Conservation (phyloP, 2,113 vertebrate genomes). For the Steatornis caripensis region DNA sequence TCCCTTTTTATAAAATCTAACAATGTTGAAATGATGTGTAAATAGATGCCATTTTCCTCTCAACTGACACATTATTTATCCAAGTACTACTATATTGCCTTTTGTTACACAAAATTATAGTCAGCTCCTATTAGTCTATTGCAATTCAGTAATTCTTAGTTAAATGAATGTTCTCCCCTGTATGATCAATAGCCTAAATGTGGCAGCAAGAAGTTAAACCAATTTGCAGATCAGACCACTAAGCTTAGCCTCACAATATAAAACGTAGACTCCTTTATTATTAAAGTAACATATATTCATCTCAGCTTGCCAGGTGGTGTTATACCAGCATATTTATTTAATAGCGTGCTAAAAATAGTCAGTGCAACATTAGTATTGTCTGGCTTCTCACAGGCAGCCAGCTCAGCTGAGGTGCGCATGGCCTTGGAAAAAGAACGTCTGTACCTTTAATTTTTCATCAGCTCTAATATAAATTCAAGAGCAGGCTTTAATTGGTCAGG, state of each 20-base stretch:
- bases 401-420: background rate
- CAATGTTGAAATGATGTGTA: background rate
- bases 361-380: conserved; percentile 27
- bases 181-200: conserved; percentile 33
- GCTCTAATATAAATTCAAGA: conserved; percentile 57
- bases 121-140: background rate
- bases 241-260: conserved; percentile 1
- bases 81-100: background rate
- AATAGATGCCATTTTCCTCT: conserved; percentile 12
- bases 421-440: conserved; percentile 36
- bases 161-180: background rate
- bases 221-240: conserved; percentile 20
- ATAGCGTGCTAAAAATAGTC: conserved; percentile 34
- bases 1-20: background rate
- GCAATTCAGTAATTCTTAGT: conserved; percentile 22
- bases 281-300: conserved; percentile 25
- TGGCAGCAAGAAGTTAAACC: conserved; percentile 27
- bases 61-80: background rate
- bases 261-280: conserved; percentile 2
- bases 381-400: conserved; percentile 28
- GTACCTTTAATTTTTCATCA: conserved; percentile 68
- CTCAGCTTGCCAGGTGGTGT: conserved; percentile 41
- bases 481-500: conserved; percentile 53
- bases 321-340: conserved; percentile 55
- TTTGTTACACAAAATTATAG: background rate